Conservation (phyloP, 2,888 invertebrate species). For the Erebia palarica region DNA sequence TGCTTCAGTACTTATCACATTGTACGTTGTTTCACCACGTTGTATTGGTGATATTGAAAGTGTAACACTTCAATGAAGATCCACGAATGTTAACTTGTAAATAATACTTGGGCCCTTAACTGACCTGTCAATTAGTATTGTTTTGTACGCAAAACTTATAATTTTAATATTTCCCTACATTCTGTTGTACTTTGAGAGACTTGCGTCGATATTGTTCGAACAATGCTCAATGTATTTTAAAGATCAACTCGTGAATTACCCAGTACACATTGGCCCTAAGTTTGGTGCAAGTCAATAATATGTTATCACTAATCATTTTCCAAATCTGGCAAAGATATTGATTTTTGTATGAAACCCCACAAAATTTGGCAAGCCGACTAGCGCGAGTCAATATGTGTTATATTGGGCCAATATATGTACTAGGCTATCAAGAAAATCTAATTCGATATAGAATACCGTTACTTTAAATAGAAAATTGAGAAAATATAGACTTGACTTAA, state of each 20-base stretch:
- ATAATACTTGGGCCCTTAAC: background rate
- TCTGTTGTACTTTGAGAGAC: slow-evolving; percentile 16
- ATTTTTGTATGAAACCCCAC: too few relatives aligned
- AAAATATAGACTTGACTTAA: slow-evolving; percentile 14
- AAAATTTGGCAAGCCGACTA: background rate
- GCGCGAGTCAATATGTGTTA: background rate
- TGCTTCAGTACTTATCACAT: slow-evolving; percentile 9
- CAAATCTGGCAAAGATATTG: too few relatives aligned
- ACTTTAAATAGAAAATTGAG: slow-evolving; percentile 20
- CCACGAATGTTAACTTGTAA: too few relatives aligned
- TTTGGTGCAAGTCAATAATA: too few relatives aligned
- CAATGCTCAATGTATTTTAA: slow-evolving; percentile 2
- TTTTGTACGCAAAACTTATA: background rate
- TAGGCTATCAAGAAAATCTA: slow-evolving; percentile 3
- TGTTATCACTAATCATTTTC: too few relatives aligned
- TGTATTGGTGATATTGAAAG: background rate
- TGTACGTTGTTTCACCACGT: background rate
- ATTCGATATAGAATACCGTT: slow-evolving; percentile 6
- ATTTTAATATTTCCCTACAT: background rate
- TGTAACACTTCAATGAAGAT: background rate
- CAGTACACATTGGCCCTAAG: too few relatives aligned
- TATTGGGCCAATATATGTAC: too few relatives aligned
- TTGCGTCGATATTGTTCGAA: slow-evolving; percentile 3
- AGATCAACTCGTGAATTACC: slow-evolving; percentile 7
- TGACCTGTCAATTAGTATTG: background rate